These are phyloP conservation scores for Dryomyza anilis DNA, from an alignment of 2,888 invertebrate species.

Conservation along the genomic window DNA sequence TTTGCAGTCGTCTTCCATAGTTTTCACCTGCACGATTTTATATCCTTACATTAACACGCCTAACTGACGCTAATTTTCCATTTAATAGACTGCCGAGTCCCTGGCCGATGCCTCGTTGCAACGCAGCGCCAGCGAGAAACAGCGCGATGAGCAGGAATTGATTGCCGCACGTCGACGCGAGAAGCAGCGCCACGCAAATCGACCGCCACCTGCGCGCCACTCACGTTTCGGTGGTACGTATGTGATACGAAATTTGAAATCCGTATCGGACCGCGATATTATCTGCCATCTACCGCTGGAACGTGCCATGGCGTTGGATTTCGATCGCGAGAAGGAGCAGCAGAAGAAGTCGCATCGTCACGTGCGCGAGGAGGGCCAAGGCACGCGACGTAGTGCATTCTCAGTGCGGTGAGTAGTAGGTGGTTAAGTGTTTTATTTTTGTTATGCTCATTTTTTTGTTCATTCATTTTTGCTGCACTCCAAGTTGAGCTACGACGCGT, in stretches of 20 bases:
- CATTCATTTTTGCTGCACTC: too few species aligned
- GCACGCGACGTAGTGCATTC: conserved; percentile 83
- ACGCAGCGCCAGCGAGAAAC: conserved; percentile 79
- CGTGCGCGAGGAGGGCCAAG: conserved; percentile 68
- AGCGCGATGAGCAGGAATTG: conserved; percentile 82
- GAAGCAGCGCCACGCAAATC: conserved; percentile 59
- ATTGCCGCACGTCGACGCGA: conserved; percentile 76
- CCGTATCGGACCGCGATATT: conserved; percentile 85
- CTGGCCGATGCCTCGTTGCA: conserved; percentile 78
- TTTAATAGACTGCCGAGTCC: conserved; percentile 67
- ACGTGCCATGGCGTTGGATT: conserved; percentile 77
- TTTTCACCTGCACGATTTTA: background rate
- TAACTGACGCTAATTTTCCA: conserved; percentile 34
- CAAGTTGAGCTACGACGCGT: too few species aligned
- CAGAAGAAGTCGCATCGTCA: conserved; percentile 78
- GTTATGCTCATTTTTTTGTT: too few species aligned
- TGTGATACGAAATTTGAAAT: conserved; percentile 90
- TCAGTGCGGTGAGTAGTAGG: conserved; percentile 71
- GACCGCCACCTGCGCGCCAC: conserved; percentile 67
- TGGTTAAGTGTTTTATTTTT: too few species aligned
- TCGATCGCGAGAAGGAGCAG: conserved; percentile 75
- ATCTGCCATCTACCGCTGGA: conserved; percentile 87
- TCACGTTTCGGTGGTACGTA: conserved; percentile 94
- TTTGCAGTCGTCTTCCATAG: too few species aligned
- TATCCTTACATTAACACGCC: conserved; percentile 1